A percentile compares a stretch with the other conserved stretches of the same genome.
phyloP scores from a whole-genome alignment of 2,888 invertebrate species.

The Yponomeuta evonymella region DNA sequence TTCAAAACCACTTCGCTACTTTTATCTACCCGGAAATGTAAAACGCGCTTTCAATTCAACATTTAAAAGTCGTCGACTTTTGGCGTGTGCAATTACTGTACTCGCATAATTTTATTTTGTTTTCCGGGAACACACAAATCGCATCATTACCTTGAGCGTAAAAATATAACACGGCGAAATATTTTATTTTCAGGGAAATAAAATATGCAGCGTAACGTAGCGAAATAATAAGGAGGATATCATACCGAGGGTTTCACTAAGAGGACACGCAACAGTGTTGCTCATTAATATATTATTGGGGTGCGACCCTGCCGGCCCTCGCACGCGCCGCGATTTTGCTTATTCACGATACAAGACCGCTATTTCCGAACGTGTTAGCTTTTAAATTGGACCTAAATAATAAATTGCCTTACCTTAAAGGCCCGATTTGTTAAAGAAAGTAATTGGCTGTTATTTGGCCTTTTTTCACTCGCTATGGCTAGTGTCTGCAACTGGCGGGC shows the following conservation, averaged over 20 bases:
- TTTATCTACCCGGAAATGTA: constrained; percentile 34
- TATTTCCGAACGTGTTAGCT: constrained; percentile 54
- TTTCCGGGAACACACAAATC: background rate
- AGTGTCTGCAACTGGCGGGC: background rate
- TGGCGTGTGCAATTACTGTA: background rate
- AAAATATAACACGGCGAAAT: background rate
- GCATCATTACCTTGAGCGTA: background rate
- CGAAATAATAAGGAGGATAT: constrained; percentile 37
- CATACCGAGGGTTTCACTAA: constrained; percentile 36
- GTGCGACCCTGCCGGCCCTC: constrained; percentile 26
- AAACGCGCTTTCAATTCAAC: constrained; percentile 30
- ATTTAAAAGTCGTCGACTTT: background rate
- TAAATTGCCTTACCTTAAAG: constrained; percentile 51
- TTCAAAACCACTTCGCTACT: constrained; percentile 49
- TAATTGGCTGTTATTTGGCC: constrained; percentile 14
- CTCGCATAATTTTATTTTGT: background rate
- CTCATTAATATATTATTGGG: constrained; percentile 59
- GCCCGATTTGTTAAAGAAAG: constrained; percentile 36
- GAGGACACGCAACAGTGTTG: constrained; percentile 31
- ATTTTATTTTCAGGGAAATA: constrained; percentile 15
- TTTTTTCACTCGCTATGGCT: background rate
- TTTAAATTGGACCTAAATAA: constrained; percentile 66
- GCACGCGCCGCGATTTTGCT: constrained; percentile 39
- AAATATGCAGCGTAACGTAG: constrained; percentile 28
- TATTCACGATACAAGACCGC: constrained; percentile 56